A percentile compares a stretch with the other conserved stretches of the same genome.
Evolutionary conservation across 1,140 invertebrate genomes (phyloP).

Genomic region (Penaeus vannamei): DNA sequence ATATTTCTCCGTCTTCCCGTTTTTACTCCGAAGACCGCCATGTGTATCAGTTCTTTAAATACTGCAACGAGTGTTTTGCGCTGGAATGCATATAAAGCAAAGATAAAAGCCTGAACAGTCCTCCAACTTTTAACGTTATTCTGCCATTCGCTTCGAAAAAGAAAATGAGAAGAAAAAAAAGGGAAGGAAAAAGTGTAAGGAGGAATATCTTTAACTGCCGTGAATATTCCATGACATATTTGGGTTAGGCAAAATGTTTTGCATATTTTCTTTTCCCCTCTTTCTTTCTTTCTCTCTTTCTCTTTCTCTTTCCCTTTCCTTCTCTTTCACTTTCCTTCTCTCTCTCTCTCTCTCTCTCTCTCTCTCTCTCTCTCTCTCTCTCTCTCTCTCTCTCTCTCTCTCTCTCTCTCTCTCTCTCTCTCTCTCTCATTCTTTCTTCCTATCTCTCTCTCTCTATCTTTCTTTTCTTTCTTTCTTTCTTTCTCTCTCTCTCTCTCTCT

Average conservation of each 20-base stretch:
- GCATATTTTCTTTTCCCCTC: background rate
- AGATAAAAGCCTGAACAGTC: too few species aligned
- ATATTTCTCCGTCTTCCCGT: too few species aligned
- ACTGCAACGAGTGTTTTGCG: too few species aligned
- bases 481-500: background rate
- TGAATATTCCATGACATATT: too few species aligned
- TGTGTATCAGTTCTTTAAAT: too few species aligned
- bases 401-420: background rate
- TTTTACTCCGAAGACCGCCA: too few species aligned
- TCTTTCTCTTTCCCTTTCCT: background rate
- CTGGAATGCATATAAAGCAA: too few species aligned
- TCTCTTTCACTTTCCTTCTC: background rate
- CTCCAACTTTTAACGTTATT: too few species aligned
- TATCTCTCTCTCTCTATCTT: background rate
- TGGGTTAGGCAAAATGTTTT: too few species aligned
- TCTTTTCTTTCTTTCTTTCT: background rate
- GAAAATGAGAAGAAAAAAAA: background rate
- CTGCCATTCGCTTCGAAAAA: too few species aligned
- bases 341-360: background rate
- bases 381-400: conserved; percentile 1
- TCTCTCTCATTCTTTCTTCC: background rate
- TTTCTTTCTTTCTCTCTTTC: background rate
- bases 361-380: background rate
- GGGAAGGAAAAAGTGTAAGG: background rate
- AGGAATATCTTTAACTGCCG: background rate